Percentiles rank a stretch among this genome's conserved stretches.
These are phyloP conservation scores for Anser brachyrhynchus DNA, from an alignment of 2,113 vertebrate species.

Conservation along the genomic window DNA sequence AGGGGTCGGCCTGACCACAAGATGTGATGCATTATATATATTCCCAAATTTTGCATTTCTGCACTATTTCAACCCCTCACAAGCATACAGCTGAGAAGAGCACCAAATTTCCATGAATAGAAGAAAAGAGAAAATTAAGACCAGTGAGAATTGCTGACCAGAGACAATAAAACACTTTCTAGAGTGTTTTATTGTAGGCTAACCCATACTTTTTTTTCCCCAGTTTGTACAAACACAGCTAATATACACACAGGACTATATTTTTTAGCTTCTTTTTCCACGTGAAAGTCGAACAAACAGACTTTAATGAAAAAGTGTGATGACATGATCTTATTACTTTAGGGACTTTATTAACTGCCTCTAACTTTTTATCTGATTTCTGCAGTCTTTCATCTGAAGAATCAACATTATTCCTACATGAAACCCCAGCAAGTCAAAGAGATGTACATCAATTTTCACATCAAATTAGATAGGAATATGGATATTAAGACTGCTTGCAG, in stretches of 20 bases:
- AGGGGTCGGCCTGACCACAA: background rate
- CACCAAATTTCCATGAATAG: background rate
- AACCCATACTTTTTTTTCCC: background rate
- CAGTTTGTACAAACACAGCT: background rate
- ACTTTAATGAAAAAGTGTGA: background rate
- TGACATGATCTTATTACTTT: background rate
- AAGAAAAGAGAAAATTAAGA: background rate
- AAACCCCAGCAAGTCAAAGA: background rate
- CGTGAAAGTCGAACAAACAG: background rate
- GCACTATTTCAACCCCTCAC: background rate
- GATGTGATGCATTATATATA: background rate
- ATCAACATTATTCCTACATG: background rate
- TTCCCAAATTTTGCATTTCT: background rate
- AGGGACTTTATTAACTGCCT: background rate
- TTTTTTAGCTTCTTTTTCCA: background rate
- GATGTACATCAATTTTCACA: background rate
- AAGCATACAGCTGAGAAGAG: background rate
- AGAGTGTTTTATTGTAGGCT: background rate
- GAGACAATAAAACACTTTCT: background rate
- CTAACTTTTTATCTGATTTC: background rate
- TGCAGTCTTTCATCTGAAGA: background rate
- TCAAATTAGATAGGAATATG: background rate
- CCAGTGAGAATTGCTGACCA: background rate
- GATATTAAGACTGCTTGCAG: background rate
- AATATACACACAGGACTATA: background rate